Base-by-base conservation (phyloP, 2,113 vertebrate genomes). In the Catagonus wagneri region DNA sequence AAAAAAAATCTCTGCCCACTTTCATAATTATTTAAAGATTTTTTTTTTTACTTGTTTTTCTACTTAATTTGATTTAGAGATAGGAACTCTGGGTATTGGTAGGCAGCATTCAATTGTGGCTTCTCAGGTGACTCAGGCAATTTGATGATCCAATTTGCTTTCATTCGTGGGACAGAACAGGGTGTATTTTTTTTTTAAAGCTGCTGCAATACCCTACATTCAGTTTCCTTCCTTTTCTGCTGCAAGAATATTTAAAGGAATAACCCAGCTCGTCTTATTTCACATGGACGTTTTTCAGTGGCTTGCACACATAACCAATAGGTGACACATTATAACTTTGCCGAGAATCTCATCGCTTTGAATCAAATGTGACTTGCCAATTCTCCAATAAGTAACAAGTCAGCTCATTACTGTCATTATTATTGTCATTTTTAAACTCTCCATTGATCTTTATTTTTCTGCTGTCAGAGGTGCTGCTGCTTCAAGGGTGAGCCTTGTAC, bases 1-100 rank as follows among this genome's bases (percentile, higher is more conserved):
- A 63, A 84, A 98, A 71, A 44, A 44, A 98, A 98, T 71, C 92
- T 96, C 96, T 98, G 90, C 97, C 97, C 96, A 98, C 97, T 97
- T 94, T 93, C 94, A 84, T 97, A 97, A 98, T 98, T 98, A 98
- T 95, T 97, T 97, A 95, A 94, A 80, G 71, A 72, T 93, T 36
- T 97, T 97, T 96, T 97, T 60, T 54, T 94, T 96, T 34, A 97
- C 87, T 89, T 96, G 94, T 97, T 97, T 98, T 98, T 97, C 90
- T 96, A 89, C 93, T 97, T 94, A 29, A 81, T 88, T 97, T 97
- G 97, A 97, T 90, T 90, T 95, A 39, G 2, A 92, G 96, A 95
- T 88, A 74, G 88, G 94, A 87, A 63, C 83, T 61, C 87, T 91
- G 89, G 27, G 86, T 78, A 96, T 94, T 85, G 65, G 69, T 94